Percentiles rank a stretch among this genome's conserved stretches.
Evolutionary conservation across 2,888 invertebrate genomes (phyloP).

Genomic region (Epsilonema sp.): DNA sequence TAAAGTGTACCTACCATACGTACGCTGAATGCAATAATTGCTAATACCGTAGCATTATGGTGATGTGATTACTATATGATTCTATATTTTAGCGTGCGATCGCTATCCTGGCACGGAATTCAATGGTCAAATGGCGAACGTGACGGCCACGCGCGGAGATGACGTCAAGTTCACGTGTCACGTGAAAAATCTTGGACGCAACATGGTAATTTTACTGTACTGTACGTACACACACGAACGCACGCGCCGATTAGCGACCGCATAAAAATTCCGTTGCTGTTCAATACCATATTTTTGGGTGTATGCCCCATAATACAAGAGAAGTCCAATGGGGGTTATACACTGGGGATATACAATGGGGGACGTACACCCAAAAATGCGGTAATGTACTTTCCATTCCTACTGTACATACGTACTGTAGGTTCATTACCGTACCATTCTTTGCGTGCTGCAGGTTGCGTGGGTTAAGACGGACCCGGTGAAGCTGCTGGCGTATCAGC

Average conservation of each 20-base stretch:
- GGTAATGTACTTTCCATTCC: too few species aligned
- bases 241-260: too few species aligned
- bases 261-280: too few species aligned
- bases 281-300: too few species aligned
- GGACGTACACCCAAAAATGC: slow-evolving; percentile 29
- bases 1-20: neutral
- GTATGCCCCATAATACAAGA: too few species aligned
- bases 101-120: slow-evolving; percentile 16
- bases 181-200: slow-evolving; percentile 32
- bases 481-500: slow-evolving; percentile 45
- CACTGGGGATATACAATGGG: too few species aligned
- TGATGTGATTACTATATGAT: too few species aligned
- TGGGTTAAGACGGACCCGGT: slow-evolving; percentile 84
- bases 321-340: too few species aligned
- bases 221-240: too few species aligned
- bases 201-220: slow-evolving; percentile 29
- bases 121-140: slow-evolving; percentile 19
- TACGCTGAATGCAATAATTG: too few species aligned
- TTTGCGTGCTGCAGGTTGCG: slow-evolving; percentile 47
- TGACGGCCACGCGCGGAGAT: slow-evolving; percentile 21
- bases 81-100: slow-evolving; percentile 22
- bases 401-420: neutral
- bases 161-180: slow-evolving; percentile 24
- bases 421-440: slow-evolving; percentile 22
- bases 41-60: too few species aligned